phyloP scores from a whole-genome alignment of 1,140 invertebrate species.

The Zaprionus capensis region DNA sequence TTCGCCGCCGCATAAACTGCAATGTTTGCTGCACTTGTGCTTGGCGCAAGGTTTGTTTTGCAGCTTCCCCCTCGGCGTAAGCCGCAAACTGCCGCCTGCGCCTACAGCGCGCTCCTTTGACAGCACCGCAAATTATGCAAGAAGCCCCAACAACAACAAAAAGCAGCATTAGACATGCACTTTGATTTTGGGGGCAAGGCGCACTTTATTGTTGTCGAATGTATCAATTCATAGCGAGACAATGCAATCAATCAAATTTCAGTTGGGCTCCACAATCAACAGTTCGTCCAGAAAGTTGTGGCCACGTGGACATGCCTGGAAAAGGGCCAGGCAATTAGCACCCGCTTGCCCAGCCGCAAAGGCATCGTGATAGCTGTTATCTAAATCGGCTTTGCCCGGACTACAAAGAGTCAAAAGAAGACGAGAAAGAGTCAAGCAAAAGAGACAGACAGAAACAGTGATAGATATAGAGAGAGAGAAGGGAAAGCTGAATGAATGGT shows the following conservation, averaged over 20 bases:
- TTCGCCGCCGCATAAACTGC: constrained; percentile 34
- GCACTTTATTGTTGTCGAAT: constrained; percentile 62
- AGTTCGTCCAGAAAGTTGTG: constrained; percentile 56
- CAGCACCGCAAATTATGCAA: constrained; percentile 74
- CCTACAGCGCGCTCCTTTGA: constrained; percentile 43
- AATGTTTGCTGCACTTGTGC: constrained; percentile 9
- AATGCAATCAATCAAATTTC: constrained; percentile 62
- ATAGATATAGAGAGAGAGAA: background rate
- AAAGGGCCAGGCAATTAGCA: constrained; percentile 70
- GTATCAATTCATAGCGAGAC: constrained; percentile 30
- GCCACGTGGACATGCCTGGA: constrained; percentile 64
- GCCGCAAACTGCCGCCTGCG: constrained; percentile 19
- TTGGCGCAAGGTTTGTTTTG: constrained; percentile 28
- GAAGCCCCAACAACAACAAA: constrained; percentile 60
- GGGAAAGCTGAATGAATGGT: background rate
- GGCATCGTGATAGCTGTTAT: constrained; percentile 67
- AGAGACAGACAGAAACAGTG: background rate
- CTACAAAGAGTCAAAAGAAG: constrained; percentile 42
- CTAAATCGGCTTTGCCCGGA: constrained; percentile 72
- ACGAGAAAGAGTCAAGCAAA: background rate
- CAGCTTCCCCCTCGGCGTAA: constrained; percentile 19
- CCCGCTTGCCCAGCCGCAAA: constrained; percentile 65
- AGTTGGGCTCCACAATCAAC: constrained; percentile 42
- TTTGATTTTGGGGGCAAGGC: constrained; percentile 55
- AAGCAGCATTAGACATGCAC: constrained; percentile 73